phyloP scores from a whole-genome alignment of 2,888 invertebrate genomes.

The Agonopterix alstromeriana region DNA sequence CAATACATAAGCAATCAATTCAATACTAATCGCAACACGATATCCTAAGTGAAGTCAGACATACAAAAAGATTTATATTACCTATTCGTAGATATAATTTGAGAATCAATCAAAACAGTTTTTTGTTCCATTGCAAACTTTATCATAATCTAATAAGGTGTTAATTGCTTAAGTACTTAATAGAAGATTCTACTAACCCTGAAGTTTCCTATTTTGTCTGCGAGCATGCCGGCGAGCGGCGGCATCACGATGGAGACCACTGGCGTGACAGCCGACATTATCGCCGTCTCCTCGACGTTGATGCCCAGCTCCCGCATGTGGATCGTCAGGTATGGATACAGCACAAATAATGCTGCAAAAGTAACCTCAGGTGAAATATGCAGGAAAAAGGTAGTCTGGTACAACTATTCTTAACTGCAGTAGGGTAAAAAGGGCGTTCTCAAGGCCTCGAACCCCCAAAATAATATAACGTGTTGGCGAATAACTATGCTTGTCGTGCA shows the following conservation, averaged over 20 bases:
- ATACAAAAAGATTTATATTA: background rate
- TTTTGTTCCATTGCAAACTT: no score
- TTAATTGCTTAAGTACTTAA: no score
- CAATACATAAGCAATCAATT: background rate
- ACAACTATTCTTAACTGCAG: no score
- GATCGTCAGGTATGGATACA: slow-evolving; percentile 87
- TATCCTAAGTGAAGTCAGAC: background rate
- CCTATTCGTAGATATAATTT: no score
- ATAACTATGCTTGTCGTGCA: no score
- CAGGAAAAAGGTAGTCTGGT: no score
- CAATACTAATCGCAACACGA: slow-evolving; percentile 2
- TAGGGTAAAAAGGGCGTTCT: no score
- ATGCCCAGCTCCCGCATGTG: slow-evolving; percentile 88
- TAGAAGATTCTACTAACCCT: slow-evolving; percentile 68
- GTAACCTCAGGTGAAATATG: background rate
- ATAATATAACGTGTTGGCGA: no score
- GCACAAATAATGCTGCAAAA: slow-evolving; percentile 80
- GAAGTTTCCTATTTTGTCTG: slow-evolving; percentile 88
- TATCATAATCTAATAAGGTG: no score
- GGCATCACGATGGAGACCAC: slow-evolving; percentile 87
- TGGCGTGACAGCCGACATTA: slow-evolving; percentile 87
- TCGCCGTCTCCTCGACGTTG: slow-evolving; percentile 86
- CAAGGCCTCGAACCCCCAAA: no score
- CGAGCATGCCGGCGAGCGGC: slow-evolving; percentile 84
- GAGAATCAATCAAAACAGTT: no score